Percentiles rank a stretch among this genome's conserved stretches.
Conservation (phyloP, 2,888 invertebrate species). For the Buathra laborator region DNA sequence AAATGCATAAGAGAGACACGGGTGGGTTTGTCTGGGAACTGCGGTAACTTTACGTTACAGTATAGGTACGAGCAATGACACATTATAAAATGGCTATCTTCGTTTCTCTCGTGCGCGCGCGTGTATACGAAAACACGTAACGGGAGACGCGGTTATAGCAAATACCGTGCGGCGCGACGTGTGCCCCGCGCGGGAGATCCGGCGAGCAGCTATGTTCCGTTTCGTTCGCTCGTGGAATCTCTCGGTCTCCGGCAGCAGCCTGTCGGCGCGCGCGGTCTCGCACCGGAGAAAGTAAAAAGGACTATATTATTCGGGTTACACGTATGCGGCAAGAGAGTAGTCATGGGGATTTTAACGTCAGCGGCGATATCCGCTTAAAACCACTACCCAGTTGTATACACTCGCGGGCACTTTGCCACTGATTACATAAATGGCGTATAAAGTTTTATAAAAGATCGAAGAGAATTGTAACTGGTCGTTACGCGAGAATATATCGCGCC, state of each 20-base stretch:
- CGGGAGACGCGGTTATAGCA: conserved; percentile 15
- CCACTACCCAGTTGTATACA: neutral
- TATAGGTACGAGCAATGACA: conserved; percentile 35
- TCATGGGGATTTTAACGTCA: conserved; percentile 35
- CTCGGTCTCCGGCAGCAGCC: conserved; percentile 10
- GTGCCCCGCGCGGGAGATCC: conserved; percentile 45
- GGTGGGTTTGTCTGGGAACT: neutral
- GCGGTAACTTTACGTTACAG: neutral
- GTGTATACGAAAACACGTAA: conserved; percentile 40
- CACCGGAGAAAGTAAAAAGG: conserved; percentile 77
- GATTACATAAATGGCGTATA: conserved; percentile 40
- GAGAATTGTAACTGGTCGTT: conserved; percentile 36
- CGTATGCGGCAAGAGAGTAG: conserved; percentile 44
- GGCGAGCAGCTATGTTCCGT: conserved; percentile 38
- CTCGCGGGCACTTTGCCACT: conserved; percentile 5
- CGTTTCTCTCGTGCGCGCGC: conserved; percentile 46
- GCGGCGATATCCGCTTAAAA: conserved; percentile 45
- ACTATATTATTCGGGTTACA: conserved; percentile 75
- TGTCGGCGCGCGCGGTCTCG: neutral
- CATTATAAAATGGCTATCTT: conserved; percentile 35
- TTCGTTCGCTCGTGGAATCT: conserved; percentile 53
- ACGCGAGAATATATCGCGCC: neutral
- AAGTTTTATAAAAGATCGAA: conserved; percentile 13
- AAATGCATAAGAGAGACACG: conserved; percentile 25
- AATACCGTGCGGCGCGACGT: neutral